phyloP scores from a whole-genome alignment of 2,888 invertebrate genomes.

The Nowickia ferox region DNA sequence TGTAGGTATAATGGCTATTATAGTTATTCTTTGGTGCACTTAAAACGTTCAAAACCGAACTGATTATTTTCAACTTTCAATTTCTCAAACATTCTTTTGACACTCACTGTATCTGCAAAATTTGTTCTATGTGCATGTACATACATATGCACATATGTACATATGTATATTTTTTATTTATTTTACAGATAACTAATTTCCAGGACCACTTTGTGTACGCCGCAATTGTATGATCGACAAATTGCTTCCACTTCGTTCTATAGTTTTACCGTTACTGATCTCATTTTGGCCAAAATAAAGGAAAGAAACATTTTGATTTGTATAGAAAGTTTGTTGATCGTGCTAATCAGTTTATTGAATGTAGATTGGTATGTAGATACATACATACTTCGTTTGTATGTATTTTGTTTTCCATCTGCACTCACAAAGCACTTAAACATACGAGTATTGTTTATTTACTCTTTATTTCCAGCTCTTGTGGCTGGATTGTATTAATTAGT shows the following conservation, averaged over 20 bases:
- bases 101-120: conserved; percentile 18
- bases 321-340: conserved; percentile 58
- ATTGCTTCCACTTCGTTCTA: conserved; percentile 59
- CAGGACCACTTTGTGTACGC: conserved; percentile 27
- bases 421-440: conserved; percentile 56
- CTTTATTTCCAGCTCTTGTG: conserved; percentile 49
- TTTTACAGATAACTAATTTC: conserved; percentile 61
- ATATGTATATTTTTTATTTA: conserved; percentile 34
- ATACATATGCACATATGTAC: too few species aligned
- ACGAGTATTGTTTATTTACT: conserved; percentile 36
- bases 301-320: conserved; percentile 23
- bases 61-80: neutral
- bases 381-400: neutral
- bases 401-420: conserved; percentile 38
- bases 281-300: conserved; percentile 48
- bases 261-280: conserved; percentile 69
- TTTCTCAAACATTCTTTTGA: neutral
- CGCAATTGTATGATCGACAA: neutral
- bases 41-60: too few species aligned
- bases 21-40: too few species aligned
- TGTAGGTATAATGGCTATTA: too few species aligned
- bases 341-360: conserved; percentile 43
- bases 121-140: too few species aligned
- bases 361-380: neutral
- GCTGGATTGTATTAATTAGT: conserved; percentile 26